Evolutionary conservation across 2,113 vertebrate genomes (phyloP).

Genomic region (Trachemys scripta): DNA sequence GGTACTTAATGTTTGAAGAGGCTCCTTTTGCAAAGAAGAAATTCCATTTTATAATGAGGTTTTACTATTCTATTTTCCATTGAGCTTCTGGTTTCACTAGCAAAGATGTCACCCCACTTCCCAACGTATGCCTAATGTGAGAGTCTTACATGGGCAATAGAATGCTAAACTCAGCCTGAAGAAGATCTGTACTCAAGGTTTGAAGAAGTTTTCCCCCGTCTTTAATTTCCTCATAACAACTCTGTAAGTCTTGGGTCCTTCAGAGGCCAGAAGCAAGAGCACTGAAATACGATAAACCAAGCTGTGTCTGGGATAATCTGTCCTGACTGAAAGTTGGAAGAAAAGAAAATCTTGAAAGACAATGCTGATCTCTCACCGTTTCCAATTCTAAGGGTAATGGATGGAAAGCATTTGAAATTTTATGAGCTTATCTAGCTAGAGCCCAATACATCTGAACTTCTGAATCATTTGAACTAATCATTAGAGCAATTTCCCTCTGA

Average conservation of each 20-base stretch:
- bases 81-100: background rate
- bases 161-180: background rate
- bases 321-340: background rate
- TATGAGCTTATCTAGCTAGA: background rate
- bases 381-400: background rate
- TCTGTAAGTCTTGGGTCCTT: background rate
- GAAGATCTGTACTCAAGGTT: background rate
- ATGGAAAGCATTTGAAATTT: background rate
- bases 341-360: background rate
- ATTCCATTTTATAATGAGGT: background rate
- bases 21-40: background rate
- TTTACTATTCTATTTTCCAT: background rate
- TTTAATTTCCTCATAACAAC: background rate
- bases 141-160: background rate
- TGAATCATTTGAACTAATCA: background rate
- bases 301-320: background rate
- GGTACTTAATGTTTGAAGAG: background rate
- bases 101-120: background rate
- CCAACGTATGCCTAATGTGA: background rate
- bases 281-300: background rate
- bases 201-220: too few species aligned
- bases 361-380: background rate
- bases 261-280: background rate
- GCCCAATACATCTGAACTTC: rapidly evolving
- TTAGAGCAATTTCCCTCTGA: background rate